These are phyloP conservation scores for Asteroscopus sphinx DNA, from an alignment of 2,888 invertebrate species.

Conservation along the genomic window DNA sequence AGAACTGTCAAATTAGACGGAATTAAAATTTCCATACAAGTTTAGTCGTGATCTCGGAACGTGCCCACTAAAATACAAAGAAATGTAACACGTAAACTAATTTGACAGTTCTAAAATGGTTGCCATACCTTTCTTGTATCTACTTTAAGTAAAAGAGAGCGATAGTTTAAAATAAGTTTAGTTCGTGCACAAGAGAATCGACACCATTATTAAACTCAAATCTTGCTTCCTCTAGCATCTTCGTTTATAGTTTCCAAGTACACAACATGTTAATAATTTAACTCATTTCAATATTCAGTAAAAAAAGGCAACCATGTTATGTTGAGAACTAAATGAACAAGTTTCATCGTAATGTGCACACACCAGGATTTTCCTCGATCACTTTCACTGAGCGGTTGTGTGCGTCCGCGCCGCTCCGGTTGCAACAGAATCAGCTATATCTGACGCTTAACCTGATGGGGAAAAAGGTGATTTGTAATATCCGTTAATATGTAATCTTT, in stretches of 20 bases:
- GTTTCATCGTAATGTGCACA: constrained; percentile 45
- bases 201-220: constrained; percentile 4
- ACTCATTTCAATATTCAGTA: constrained; percentile 2
- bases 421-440: constrained; percentile 50
- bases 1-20: too few species aligned
- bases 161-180: too few species aligned
- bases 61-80: too few species aligned
- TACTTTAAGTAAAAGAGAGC: too few species aligned
- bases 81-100: too few species aligned
- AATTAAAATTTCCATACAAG: too few species aligned
- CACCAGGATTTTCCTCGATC: constrained; percentile 65
- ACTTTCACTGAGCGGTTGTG: constrained; percentile 61
- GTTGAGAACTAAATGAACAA: constrained; percentile 51
- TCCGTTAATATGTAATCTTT: constrained; percentile 9
- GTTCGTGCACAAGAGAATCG: too few species aligned
- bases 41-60: too few species aligned
- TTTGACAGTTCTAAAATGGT: too few species aligned
- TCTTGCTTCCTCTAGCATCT: constrained; percentile 19
- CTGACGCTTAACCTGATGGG: constrained; percentile 10
- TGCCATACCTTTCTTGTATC: too few species aligned
- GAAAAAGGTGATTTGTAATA: constrained; percentile 32
- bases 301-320: constrained; percentile 26
- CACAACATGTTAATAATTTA: constrained; percentile 16
- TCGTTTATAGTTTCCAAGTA: constrained; percentile 8
- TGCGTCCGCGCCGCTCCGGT: constrained; percentile 30